Conservation (phyloP, 2,113 vertebrate genomes). For the Pandion haliaetus region DNA sequence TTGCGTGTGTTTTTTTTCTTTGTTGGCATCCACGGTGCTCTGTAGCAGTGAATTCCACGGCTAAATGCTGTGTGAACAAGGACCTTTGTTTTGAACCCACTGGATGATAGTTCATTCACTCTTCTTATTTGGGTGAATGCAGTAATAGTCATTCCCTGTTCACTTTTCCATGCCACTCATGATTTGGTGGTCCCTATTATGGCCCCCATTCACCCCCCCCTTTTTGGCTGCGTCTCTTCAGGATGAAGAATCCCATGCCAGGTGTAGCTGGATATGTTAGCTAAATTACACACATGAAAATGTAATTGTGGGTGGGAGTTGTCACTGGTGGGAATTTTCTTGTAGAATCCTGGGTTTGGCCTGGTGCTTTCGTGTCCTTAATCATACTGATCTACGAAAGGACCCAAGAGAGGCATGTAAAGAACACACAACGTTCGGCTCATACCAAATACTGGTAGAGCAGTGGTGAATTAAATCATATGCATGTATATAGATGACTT, state of each 20-base stretch:
- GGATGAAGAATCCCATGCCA: not conserved
- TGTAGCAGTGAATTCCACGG: not conserved
- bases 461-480: rapidly evolving
- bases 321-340: not conserved
- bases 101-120: not conserved
- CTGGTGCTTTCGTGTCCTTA: not conserved
- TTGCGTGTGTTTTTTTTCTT: not conserved
- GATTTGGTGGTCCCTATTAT: not conserved
- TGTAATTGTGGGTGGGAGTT: not conserved
- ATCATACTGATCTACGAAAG: not conserved
- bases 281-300: not conserved
- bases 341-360: not conserved
- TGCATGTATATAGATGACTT: not conserved
- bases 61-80: not conserved
- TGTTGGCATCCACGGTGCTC: not conserved
- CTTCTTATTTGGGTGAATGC: not conserved
- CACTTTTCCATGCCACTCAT: not conserved
- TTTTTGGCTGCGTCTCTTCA: not conserved
- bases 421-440: not conserved
- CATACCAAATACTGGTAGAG: not conserved
- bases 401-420: too few species aligned
- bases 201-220: too few species aligned
- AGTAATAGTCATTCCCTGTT: not conserved
- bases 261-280: not conserved
- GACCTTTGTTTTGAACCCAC: not conserved